These are phyloP conservation scores for Oreochromis mossambicus DNA, from an alignment of 2,797 vertebrate genomes.

Conservation along the genomic window DNA sequence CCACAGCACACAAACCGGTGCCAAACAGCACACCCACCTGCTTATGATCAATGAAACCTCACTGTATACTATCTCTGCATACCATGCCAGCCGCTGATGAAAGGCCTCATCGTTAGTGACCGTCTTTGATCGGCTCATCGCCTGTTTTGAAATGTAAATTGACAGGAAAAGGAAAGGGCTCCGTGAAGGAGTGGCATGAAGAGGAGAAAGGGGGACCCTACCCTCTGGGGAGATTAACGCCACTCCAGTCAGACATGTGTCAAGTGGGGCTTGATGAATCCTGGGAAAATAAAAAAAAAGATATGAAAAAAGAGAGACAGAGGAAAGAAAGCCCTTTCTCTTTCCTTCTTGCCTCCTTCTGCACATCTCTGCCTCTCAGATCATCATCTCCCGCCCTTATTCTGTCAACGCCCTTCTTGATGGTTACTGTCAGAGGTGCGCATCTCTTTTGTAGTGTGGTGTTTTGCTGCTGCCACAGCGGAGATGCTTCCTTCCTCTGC, in stretches of 20 bases:
- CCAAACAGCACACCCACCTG: conserved; percentile 65
- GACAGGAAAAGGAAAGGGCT: conserved; percentile 57
- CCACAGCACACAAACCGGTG: conserved; percentile 43
- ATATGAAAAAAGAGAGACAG: conserved; percentile 52
- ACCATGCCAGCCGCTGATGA: conserved; percentile 70
- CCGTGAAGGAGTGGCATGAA: conserved; percentile 54
- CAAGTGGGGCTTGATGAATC: conserved; percentile 81
- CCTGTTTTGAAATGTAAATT: conserved; percentile 83
- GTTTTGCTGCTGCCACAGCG: conserved; percentile 69
- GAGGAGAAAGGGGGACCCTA: conserved; percentile 70
- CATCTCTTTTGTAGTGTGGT: conserved; percentile 77
- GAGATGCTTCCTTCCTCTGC: conserved; percentile 76
- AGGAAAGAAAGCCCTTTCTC: conserved; percentile 69
- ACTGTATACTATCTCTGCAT: conserved; percentile 54
- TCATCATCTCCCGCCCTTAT: conserved; percentile 83
- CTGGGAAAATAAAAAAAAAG: conserved; percentile 58
- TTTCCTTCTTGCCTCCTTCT: conserved; percentile 69
- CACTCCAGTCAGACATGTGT: conserved; percentile 76
- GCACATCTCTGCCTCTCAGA: conserved; percentile 77
- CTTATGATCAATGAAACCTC: conserved; percentile 70
- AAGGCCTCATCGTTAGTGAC: conserved; percentile 76
- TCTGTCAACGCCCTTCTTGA: conserved; percentile 83
- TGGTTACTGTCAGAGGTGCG: conserved; percentile 79
- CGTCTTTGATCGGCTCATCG: conserved; percentile 74
- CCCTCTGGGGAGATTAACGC: conserved; percentile 76